A percentile compares a stretch with the other conserved stretches of the same genome.
Evolutionary conservation across 2,113 vertebrate genomes (phyloP).

Genomic region (Triplophysa tibetana): DNA sequence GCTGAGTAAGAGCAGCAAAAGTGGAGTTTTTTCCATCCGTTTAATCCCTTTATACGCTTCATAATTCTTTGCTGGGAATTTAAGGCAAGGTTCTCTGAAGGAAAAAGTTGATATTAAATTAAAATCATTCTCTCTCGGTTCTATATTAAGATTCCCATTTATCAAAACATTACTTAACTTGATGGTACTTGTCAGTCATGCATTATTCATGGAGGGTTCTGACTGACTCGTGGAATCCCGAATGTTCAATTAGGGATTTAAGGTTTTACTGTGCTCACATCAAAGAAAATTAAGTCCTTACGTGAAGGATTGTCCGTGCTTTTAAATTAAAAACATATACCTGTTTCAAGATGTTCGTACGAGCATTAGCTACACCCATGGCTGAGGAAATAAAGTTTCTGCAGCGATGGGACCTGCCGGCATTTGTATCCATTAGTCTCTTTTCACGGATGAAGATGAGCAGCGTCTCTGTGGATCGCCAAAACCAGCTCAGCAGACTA

Average conservation of each 20-base stretch:
- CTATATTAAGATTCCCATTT: conserved; percentile 34
- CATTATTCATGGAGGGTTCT: conserved; percentile 47
- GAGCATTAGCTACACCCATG: not conserved
- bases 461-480: conserved; percentile 2
- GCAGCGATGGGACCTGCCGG: not conserved
- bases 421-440: conserved; percentile 29
- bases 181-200: conserved; percentile 41
- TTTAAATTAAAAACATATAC: conserved; percentile 33
- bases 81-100: not conserved
- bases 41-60: not conserved
- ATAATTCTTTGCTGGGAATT: not conserved
- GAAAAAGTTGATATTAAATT: not conserved
- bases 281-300: conserved; percentile 31
- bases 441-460: conserved; percentile 29
- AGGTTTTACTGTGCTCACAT: conserved; percentile 45
- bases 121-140: conserved; percentile 12
- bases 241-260: conserved; percentile 43
- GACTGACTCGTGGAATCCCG: conserved; percentile 33
- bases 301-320: not conserved
- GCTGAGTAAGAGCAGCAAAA: not conserved
- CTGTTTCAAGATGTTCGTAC: conserved; percentile 9
- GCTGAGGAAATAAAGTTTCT: conserved; percentile 21
- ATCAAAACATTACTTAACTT: conserved; percentile 49
- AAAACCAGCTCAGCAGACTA: conserved; percentile 33
- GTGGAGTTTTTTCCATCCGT: not conserved